Conservation (phyloP, 2,888 invertebrate species). For the Itoplectis maculator region DNA sequence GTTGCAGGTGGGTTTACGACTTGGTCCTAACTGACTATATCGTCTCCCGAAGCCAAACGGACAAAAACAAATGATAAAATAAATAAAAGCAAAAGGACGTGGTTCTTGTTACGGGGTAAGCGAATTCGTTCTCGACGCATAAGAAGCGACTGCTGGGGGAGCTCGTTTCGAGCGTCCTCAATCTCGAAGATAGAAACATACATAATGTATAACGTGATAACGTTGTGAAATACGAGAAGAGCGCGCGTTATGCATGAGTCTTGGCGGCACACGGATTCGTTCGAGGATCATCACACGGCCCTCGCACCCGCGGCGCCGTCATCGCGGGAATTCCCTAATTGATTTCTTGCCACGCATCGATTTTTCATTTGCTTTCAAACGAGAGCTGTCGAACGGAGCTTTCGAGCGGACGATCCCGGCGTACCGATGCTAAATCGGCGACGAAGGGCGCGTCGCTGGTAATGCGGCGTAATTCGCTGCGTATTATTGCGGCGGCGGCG, state of each 20-base stretch:
- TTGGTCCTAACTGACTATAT: conserved; percentile 55
- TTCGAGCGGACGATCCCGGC: conserved; percentile 7
- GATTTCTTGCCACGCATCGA: conserved; percentile 25
- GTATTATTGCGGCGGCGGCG: conserved; percentile 61
- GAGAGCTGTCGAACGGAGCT: conserved; percentile 37
- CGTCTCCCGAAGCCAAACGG: conserved; percentile 10
- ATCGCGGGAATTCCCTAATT: conserved; percentile 41
- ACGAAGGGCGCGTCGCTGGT: conserved; percentile 59
- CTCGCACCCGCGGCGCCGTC: conserved; percentile 14
- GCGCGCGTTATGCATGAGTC: conserved; percentile 9
- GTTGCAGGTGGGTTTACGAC: conserved; percentile 67
- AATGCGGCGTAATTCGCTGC: conserved; percentile 59
- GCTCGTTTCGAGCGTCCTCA: conserved; percentile 30
- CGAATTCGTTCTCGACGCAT: conserved; percentile 44
- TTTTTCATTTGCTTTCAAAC: conserved; percentile 5
- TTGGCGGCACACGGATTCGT: background rate
- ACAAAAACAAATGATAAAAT: conserved; percentile 7
- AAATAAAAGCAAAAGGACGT: conserved; percentile 10
- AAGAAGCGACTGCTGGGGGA: background rate
- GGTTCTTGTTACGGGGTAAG: conserved; percentile 54
- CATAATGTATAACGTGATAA: conserved; percentile 32
- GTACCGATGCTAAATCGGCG: conserved; percentile 42
- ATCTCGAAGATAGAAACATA: conserved; percentile 42
- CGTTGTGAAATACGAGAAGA: conserved; percentile 38
- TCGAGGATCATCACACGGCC: background rate